These are phyloP conservation scores for Stercorarius parasiticus DNA, from an alignment of 2,113 vertebrate species.

Conservation along the genomic window DNA sequence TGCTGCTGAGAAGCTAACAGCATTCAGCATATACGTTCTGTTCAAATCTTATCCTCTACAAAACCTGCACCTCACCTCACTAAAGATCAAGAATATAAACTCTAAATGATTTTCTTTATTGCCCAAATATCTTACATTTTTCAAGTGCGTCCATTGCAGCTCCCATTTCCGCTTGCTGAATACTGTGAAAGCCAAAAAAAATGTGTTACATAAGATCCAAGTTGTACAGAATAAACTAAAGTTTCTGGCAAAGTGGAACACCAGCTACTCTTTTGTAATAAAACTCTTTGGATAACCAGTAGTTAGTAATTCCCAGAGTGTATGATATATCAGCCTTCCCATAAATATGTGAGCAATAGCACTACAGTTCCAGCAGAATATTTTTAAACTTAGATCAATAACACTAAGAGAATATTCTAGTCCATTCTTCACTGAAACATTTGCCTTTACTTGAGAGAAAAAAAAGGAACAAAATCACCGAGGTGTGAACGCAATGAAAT, in stretches of 20 bases:
- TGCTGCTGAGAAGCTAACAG: slow-evolving; percentile 9
- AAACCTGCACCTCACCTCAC: not conserved
- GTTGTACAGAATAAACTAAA: not conserved
- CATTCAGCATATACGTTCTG: not conserved
- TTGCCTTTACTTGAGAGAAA: not conserved
- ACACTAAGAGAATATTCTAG: not conserved
- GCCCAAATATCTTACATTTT: slow-evolving; percentile 88
- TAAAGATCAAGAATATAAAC: not conserved
- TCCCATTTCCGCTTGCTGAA: slow-evolving; percentile 99
- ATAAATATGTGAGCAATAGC: not conserved
- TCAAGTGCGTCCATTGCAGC: slow-evolving; percentile 98
- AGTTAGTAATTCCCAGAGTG: not conserved
- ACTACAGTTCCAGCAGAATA: not conserved
- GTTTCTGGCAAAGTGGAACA: not conserved
- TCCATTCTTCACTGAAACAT: not conserved
- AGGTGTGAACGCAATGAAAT: not conserved
- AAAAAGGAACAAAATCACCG: not conserved
- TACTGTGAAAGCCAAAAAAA: slow-evolving; percentile 78
- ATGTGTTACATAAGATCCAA: not conserved
- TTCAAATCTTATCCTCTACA: not conserved
- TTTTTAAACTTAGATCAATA: slow-evolving; percentile 33
- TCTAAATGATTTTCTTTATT: not conserved
- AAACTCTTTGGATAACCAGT: slow-evolving; percentile 4
- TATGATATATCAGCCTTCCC: not conserved
- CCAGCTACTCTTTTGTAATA: not conserved